Evolutionary conservation across 64 coral and sea anemone species (phyloP), one percentile per base, ranked within the genome.

Genomic region (Actinia tenebrosa): DNA sequence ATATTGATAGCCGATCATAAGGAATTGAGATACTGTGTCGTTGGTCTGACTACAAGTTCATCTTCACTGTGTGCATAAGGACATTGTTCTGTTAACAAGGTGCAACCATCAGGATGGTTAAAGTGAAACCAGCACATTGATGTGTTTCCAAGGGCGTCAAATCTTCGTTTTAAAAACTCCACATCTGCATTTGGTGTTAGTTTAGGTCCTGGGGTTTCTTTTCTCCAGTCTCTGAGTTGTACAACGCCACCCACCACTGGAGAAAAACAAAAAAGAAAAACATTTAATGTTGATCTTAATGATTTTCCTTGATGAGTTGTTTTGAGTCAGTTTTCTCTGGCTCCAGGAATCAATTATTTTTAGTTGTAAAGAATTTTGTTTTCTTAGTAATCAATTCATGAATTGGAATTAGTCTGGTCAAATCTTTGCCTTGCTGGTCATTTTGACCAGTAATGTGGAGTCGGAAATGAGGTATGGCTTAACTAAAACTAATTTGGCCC

Each of bases 51-150:
- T 71, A 87, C 93, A 1, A 90, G 80, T 43, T 96, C 94, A 52
- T 86, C 46, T 23, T 56, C 37, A 61, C 85, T 71, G n/a, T 96
- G 94, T 56, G 94, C 94, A 86, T 87, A 93, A 1, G 85, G 86
- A 52, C 94, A 96, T 56, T 88, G 72, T 46, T 93, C 86, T 16
- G 88, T 19, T 53, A 60, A 23, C 16, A 95, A 56, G 23, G 88
- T 86, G 16, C 94, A 96, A 26, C 94, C 94, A 82, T 96, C 91
- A 6, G 94, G 94, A 90, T 96, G 94, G 50, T 93, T 86, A 20
- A 56, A 30, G 84, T 93, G 25, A 71, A 96, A 96, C 94, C 94
- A 96, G 47, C 94, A 96, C 53, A 88, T 9, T 5, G 94, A 90
- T 8, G 94, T 96, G 60, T 96, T 96, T 69, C 88, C 82, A 59